Evolutionary conservation across 1,140 invertebrate species (phyloP).

Genomic region (Pachypsylla venusta): DNA sequence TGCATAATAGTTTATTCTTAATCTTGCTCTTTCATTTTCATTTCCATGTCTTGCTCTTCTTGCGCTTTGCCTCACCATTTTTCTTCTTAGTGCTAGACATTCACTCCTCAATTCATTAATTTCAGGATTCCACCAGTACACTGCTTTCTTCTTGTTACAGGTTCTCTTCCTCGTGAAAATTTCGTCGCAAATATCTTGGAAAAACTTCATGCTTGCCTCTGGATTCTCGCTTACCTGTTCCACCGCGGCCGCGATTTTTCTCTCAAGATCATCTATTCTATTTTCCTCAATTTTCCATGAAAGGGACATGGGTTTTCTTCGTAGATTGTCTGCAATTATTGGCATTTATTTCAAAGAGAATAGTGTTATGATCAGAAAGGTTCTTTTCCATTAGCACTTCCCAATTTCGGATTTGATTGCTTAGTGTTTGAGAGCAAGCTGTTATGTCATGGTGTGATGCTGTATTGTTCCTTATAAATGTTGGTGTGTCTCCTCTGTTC

Average conservation of each 20-base stretch:
- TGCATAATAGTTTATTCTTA: neutral
- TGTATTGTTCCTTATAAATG: neutral
- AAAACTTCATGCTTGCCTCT: neutral
- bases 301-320: neutral
- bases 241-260: neutral
- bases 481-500: neutral
- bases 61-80: neutral
- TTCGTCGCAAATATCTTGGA: neutral
- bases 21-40: neutral
- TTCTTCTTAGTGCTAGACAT: slow-evolving; percentile 19
- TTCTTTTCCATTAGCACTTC: neutral
- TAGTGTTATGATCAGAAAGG: slow-evolving; percentile 3
- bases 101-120: slow-evolving; percentile 21
- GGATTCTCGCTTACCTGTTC: neutral
- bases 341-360: neutral
- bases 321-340: neutral
- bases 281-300: neutral
- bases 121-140: slow-evolving; percentile 27
- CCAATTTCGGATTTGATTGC: neutral
- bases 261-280: neutral
- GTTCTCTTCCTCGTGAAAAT: neutral
- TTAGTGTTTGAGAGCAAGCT: neutral
- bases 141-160: neutral
- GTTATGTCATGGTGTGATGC: neutral
- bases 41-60: neutral